Percentiles rank a stretch among this genome's conserved stretches.
Conservation (phyloP, 2,797 vertebrate species). For the Cyclura pinguis region DNA sequence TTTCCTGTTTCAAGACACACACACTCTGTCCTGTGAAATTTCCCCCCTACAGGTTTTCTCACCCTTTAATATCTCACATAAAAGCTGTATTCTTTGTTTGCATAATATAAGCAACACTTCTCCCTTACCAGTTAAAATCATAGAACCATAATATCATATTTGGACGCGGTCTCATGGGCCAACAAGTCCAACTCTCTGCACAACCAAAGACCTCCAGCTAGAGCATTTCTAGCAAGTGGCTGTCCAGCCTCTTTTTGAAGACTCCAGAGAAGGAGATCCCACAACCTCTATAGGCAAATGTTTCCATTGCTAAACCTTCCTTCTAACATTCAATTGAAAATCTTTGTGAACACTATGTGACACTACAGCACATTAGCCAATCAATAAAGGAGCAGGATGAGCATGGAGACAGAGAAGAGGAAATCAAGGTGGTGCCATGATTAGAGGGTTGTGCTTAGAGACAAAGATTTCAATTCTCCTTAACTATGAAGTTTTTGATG, state of each 20-base stretch:
- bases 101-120: neutral
- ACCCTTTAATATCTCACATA: constrained; percentile 12
- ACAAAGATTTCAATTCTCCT: neutral
- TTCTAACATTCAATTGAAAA: neutral
- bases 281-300: too few relatives aligned
- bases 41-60: constrained; percentile 4
- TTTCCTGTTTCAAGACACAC: constrained; percentile 29
- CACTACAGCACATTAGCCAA: neutral
- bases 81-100: constrained; percentile 18
- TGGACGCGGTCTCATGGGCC: too few relatives aligned
- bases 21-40: constrained; percentile 15
- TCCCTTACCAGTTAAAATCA: neutral
- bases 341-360: constrained; percentile 2
- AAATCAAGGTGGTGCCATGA: neutral
- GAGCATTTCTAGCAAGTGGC: too few relatives aligned
- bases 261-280: too few relatives aligned
- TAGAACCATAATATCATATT: too few relatives aligned
- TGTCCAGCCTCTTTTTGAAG: too few relatives aligned
- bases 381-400: neutral
- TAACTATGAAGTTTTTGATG: neutral
- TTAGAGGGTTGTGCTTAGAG: neutral
- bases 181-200: too few relatives aligned
- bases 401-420: neutral
- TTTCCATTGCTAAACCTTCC: neutral
- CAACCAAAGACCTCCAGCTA: too few relatives aligned